Evolutionary conservation across 1,140 invertebrate species (phyloP).

Genomic region (Wasmannia auropunctata): DNA sequence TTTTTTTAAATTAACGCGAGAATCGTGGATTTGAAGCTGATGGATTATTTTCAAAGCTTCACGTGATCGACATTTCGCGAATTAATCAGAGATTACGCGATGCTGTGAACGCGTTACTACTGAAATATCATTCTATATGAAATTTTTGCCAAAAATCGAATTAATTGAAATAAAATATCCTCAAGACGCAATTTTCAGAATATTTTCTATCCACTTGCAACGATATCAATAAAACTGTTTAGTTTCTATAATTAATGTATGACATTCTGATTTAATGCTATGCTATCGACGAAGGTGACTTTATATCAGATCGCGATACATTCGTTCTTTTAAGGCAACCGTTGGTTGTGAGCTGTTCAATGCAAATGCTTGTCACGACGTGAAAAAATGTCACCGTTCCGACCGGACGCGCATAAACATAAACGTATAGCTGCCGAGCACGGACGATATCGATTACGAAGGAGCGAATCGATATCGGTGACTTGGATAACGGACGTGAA

Average conservation of each 20-base stretch:
- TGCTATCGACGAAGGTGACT: neutral
- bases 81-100: neutral
- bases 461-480: conserved; percentile 74
- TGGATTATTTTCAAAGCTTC: neutral
- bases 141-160: neutral
- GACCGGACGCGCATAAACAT: conserved; percentile 62
- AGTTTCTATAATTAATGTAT: neutral
- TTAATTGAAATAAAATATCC: neutral
- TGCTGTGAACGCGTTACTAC: too few relatives aligned
- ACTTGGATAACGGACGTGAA: conserved; percentile 72
- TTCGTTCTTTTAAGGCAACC: conserved; percentile 39
- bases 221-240: neutral
- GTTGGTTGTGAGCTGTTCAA: conserved; percentile 31
- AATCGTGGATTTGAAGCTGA: neutral
- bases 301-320: neutral
- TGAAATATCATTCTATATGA: neutral
- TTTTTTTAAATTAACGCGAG: neutral
- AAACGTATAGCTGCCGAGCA: conserved; percentile 48
- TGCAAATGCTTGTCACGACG: conserved; percentile 70
- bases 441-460: conserved; percentile 78
- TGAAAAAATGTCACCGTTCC: conserved; percentile 72
- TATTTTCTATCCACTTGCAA: neutral
- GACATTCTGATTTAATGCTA: neutral
- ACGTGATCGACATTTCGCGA: neutral
- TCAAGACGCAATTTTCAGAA: neutral